A percentile compares a stretch with the other conserved stretches of the same genome.
Conservation (phyloP, 2,797 vertebrate species). For the Pachyuromys duprasi region DNA sequence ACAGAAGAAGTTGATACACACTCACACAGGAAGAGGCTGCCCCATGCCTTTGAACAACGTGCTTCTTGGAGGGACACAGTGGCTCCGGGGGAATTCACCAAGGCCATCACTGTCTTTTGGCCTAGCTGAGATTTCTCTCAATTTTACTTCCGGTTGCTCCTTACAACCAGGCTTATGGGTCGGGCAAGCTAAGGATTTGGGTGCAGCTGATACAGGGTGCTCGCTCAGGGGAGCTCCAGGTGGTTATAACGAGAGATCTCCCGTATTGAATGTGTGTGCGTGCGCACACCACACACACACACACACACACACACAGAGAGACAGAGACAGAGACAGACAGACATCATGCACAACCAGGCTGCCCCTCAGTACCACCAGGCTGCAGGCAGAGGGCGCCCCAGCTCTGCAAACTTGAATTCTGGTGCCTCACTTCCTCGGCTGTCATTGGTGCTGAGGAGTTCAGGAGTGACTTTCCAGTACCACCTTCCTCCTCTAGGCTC, state of each 20-base stretch:
- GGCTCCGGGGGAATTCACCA: not conserved
- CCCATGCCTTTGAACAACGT: fast-evolving
- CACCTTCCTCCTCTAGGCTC: not conserved
- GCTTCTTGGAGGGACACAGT: not conserved
- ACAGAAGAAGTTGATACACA: not conserved
- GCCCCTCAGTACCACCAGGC: not conserved
- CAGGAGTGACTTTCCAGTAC: too few relatives aligned
- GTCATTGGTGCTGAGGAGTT: not conserved
- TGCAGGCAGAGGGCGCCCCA: constrained; percentile 47
- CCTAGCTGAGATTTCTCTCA: not conserved
- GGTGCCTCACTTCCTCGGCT: not conserved
- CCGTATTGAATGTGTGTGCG: not conserved
- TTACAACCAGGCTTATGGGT: not conserved
- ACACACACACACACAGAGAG: not conserved
- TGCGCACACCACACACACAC: not conserved
- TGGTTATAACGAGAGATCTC: not conserved
- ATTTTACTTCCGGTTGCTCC: not conserved
- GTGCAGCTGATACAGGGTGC: not conserved
- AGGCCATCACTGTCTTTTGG: not conserved
- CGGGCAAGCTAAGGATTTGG: not conserved
- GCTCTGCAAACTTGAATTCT: not conserved
- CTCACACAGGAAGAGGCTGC: not conserved
- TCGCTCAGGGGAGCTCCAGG: not conserved
- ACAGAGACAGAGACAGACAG: too few relatives aligned
- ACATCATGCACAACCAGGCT: not conserved